A percentile compares a stretch with the other conserved stretches of the same genome.
Evolutionary conservation across 2,888 invertebrate genomes (phyloP).

Genomic region (Altica lythri): DNA sequence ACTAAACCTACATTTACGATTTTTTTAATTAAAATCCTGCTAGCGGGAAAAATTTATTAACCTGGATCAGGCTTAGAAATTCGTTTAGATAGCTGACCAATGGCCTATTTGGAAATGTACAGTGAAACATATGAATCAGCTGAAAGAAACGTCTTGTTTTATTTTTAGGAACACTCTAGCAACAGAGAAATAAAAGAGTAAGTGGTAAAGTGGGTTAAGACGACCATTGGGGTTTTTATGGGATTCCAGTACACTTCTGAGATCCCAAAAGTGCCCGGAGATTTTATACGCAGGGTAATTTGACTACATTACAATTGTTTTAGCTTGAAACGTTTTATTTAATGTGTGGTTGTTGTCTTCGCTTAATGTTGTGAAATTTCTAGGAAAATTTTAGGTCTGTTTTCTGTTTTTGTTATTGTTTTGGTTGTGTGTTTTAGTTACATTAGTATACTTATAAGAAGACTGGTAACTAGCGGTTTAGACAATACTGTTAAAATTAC

Average conservation of each 20-base stretch:
- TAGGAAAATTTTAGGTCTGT: no score
- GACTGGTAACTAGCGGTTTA: no score
- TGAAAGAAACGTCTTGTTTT: constrained; percentile 8
- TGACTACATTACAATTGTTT: constrained; percentile 11
- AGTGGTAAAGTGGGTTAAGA: constrained; percentile 9
- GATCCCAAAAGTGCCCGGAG: constrained; percentile 7
- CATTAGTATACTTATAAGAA: no score
- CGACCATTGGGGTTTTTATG: constrained; percentile 6
- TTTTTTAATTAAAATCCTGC: no score
- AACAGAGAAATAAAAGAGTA: constrained; percentile 2
- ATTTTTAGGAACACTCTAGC: constrained; percentile 8
- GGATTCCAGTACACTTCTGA: constrained; percentile 6
- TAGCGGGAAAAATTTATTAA: no score
- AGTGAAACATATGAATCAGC: constrained; percentile 6
- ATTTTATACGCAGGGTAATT: constrained; percentile 2
- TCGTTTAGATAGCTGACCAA: no score
- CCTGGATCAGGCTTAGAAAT: no score
- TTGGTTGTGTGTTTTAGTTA: no score
- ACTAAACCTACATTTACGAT: no score
- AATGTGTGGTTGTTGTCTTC: constrained; percentile 5
- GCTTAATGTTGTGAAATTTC: no score
- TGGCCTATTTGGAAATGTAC: constrained; percentile 7
- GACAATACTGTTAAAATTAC: no score
- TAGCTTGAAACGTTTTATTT: constrained; percentile 2
- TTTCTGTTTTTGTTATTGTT: no score